Conservation (phyloP, 1,140 invertebrate genomes). For the Oreohelix idahoensis region DNA sequence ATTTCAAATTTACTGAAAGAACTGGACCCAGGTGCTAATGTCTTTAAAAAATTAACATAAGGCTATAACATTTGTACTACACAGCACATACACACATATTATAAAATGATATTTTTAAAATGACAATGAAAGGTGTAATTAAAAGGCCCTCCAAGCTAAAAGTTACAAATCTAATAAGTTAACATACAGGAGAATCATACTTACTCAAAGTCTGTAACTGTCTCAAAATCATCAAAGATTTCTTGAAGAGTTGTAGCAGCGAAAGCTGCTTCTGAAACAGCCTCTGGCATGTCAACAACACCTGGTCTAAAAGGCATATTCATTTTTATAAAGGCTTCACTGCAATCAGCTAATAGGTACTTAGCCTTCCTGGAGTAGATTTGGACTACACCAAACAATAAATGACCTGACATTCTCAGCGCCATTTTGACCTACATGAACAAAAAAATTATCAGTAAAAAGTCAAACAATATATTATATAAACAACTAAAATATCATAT, state of each 20-base stretch:
- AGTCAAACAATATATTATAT: not conserved
- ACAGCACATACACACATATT: too few species aligned
- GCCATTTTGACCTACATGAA: conserved; percentile 92
- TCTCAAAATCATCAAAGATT: conserved; percentile 88
- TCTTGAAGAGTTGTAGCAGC: conserved; percentile 96
- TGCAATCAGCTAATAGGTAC: conserved; percentile 98
- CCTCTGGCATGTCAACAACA: conserved; percentile 97
- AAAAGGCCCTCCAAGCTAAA: too few species aligned
- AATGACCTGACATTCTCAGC: conserved; percentile 96
- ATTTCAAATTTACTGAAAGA: too few species aligned
- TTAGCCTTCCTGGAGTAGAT: conserved; percentile 99
- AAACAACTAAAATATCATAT: not conserved
- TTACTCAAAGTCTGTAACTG: conserved; percentile 88
- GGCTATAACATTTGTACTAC: too few species aligned
- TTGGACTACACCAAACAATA: conserved; percentile 96
- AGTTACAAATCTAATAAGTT: too few species aligned
- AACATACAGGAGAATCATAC: conserved; percentile 28
- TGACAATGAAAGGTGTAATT: too few species aligned
- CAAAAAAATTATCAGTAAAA: not conserved
- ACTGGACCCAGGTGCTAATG: too few species aligned
- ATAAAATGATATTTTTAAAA: too few species aligned
- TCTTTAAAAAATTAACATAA: too few species aligned
- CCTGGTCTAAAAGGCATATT: conserved; percentile 96
- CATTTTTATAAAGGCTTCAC: conserved; percentile 99
- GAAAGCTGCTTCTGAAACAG: conserved; percentile 94